Base-by-base conservation (phyloP, 2,888 invertebrate genomes). In the Diadegma fenestrale region DNA sequence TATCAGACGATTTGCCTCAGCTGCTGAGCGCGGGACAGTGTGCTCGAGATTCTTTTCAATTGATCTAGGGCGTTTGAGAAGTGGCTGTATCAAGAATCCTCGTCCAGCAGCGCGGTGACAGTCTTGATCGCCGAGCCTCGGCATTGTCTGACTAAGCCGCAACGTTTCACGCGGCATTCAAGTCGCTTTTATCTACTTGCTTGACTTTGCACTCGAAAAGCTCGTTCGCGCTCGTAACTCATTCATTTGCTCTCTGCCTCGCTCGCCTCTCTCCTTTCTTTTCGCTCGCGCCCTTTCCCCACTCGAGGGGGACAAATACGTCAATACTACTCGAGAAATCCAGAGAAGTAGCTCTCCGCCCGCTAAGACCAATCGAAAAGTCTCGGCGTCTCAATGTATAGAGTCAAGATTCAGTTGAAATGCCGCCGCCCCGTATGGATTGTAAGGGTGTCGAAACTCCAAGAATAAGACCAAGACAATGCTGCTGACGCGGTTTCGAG, bases 181-280 rank as follows among this genome's bases (percentile, higher is more conserved):
- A 75, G 68, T 61, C 68, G 73, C 51, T 83, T 82, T 82, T 86
- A 83, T 83, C 83, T 80, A 69, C 80, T 83, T 83, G 86, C 80
- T 83, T 83, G 83, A 86, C 82, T 86, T 83, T 83, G 69, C 86
- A 86, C 86, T 86, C 83, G 77, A 80, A 68, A 64, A 84, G 64
- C 26, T 19, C 33, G 51, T 64, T 30, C 43, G 30, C 48, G 26
- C 37, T 64, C 19, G 72, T 72, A 54, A 79, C 19, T 76, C 30
- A 66, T 81, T 77, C 86, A 71, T 73, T 61, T 54, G 30, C 37
- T 51, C 63, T 63, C 64, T 33, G 26, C 19, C 51, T 64, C 69
- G n/a, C 61, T 51, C 66, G 8, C 8, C 0, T 10, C 37, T 10
- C 54, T 43, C 66, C 45, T 66, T n/a, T 51, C 48, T 45, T 71